Percentiles rank a stretch among this genome's conserved stretches.
These are phyloP conservation scores for Rattus norvegicus DNA, from an alignment of 2,113 vertebrate genomes.

Conservation along the genomic window GRCr8 NC_086031.1:40503501-40504000, in stretches of 20 bases:
- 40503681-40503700: not conserved
- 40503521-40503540: too few relatives aligned
- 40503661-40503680: not conserved
- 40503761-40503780: not conserved
- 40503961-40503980: not conserved
- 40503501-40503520: not conserved
- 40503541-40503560: not conserved
- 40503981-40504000: too few relatives aligned
- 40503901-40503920: not conserved
- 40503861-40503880: not conserved
- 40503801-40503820: not conserved
- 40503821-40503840: not conserved
- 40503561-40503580: not conserved
- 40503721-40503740: not conserved
- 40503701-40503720: not conserved
- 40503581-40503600: not conserved
- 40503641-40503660: not conserved
- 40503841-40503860: not conserved
- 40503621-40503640: too few relatives aligned
- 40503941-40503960: accelerated
- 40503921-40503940: not conserved
- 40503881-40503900: not conserved
- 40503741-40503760: not conserved
- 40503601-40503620: not conserved
- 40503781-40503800: not conserved